Conservation (phyloP, 2,888 invertebrate genomes). For the Dryobotodes eremita region DNA sequence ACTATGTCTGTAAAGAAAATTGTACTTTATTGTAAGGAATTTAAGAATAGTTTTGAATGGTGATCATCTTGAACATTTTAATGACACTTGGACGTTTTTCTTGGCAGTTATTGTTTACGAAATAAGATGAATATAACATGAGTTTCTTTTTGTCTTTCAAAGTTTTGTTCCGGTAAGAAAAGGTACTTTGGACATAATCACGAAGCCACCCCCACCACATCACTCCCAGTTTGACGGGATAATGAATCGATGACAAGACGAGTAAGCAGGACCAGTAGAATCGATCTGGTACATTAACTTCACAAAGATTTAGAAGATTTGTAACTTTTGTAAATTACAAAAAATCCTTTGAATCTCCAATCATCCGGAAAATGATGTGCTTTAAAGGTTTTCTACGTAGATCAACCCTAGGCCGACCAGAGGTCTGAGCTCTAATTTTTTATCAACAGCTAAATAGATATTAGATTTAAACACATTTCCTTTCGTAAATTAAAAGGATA, state of each 20-base stretch:
- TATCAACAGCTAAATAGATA: too few species aligned
- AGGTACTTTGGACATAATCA: not conserved
- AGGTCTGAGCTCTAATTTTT: too few species aligned
- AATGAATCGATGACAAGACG: too few species aligned
- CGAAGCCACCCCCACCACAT: not conserved
- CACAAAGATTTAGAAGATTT: too few species aligned
- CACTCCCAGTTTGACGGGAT: too few species aligned
- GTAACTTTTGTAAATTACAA: too few species aligned
- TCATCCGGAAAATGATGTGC: too few species aligned
- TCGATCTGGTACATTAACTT: too few species aligned
- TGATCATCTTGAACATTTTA: constrained; percentile 18
- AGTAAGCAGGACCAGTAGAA: too few species aligned
- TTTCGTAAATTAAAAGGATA: constrained; percentile 2
- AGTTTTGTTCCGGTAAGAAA: not conserved
- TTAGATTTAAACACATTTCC: constrained; percentile 3
- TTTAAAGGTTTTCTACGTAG: too few species aligned
- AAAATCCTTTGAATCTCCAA: too few species aligned
- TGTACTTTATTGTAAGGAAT: constrained; percentile 1
- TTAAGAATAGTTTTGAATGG: constrained; percentile 13
- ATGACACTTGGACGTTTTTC: constrained; percentile 38
- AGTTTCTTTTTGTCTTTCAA: constrained; percentile 41
- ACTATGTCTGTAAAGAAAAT: not conserved
- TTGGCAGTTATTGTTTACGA: constrained; percentile 49
- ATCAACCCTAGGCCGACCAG: too few species aligned
- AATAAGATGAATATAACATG: constrained; percentile 43